Evolutionary conservation across 2,888 invertebrate genomes (phyloP).

Genomic region (Lymantria dispar): DNA sequence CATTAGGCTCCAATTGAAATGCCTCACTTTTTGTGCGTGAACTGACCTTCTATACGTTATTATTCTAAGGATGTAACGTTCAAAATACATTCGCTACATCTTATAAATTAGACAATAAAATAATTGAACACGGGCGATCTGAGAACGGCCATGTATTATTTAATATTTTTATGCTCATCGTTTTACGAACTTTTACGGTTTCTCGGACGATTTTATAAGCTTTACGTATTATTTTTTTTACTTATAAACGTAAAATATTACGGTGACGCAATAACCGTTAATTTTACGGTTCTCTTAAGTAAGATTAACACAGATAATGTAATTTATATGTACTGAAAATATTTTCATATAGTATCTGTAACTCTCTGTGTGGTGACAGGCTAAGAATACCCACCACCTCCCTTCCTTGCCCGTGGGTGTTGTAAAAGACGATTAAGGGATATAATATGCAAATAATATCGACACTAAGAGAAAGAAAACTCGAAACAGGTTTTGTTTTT

Average conservation of each 20-base stretch:
- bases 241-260: constrained; percentile 3
- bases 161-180: constrained; percentile 21
- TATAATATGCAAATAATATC: too few species aligned
- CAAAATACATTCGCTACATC: background rate
- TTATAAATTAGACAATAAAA: constrained; percentile 2
- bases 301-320: background rate
- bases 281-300: background rate
- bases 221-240: constrained; percentile 5
- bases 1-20: too few species aligned
- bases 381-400: too few species aligned
- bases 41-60: too few species aligned
- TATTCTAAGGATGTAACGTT: background rate
- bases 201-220: constrained; percentile 14
- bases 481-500: too few species aligned
- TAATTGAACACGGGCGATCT: constrained; percentile 32
- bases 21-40: too few species aligned
- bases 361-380: background rate
- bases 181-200: constrained; percentile 13
- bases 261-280: background rate
- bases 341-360: background rate
- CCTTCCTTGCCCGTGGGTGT: too few species aligned
- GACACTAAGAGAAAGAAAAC: too few species aligned
- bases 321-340: background rate
- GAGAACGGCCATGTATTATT: constrained; percentile 24
- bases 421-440: too few species aligned